Evolutionary conservation across 2,797 vertebrate genomes (phyloP).

Genomic region (Gambelia wislizenii): DNA sequence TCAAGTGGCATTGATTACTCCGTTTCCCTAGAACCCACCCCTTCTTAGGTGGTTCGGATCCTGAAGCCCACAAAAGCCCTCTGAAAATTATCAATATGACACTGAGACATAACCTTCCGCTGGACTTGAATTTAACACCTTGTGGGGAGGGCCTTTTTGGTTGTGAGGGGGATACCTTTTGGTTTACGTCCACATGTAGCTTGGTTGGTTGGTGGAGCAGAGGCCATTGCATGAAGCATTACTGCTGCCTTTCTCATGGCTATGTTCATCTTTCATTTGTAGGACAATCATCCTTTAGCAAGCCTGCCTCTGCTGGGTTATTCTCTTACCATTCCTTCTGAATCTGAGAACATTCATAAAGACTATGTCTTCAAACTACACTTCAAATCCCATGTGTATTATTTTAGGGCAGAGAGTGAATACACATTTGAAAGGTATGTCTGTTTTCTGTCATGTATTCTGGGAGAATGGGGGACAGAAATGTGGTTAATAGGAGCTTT

Average conservation of each 20-base stretch:
- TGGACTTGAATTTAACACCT: not conserved
- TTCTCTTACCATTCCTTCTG: slow-evolving; percentile 92
- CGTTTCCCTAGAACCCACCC: not conserved
- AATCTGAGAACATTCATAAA: slow-evolving; percentile 97
- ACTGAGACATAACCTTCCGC: not conserved
- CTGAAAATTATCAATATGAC: not conserved
- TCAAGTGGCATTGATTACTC: not conserved
- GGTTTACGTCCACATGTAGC: not conserved
- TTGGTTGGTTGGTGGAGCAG: not conserved
- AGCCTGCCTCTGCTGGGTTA: slow-evolving; percentile 97
- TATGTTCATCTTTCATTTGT: not conserved
- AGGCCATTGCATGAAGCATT: not conserved
- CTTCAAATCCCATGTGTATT: slow-evolving; percentile 98
- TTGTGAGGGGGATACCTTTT: too few relatives aligned
- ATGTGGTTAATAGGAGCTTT: not conserved
- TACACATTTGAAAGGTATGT: slow-evolving; percentile 94
- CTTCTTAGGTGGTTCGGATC: too few relatives aligned
- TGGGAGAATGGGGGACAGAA: not conserved
- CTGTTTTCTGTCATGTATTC: not conserved
- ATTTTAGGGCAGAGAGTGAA: slow-evolving; percentile 97
- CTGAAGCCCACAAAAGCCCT: not conserved
- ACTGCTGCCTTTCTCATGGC: slow-evolving; percentile 2
- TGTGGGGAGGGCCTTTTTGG: not conserved
- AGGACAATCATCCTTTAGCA: slow-evolving; percentile 98
- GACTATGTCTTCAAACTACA: slow-evolving; percentile 98